phyloP scores from a whole-genome alignment of 2,888 invertebrate species.

The Troides helena region DNA sequence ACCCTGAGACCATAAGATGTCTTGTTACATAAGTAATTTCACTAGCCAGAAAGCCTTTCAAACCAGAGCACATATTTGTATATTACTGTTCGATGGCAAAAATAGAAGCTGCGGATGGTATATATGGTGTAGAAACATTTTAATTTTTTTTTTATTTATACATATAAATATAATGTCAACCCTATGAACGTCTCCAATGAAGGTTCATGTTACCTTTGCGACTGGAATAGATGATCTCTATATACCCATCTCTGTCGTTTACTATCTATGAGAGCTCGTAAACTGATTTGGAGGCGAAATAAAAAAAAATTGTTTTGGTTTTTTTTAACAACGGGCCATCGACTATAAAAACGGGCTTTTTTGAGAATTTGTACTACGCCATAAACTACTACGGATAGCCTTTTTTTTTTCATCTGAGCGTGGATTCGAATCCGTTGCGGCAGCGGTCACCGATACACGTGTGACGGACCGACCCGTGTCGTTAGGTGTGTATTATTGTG shows the following conservation, averaged over 20 bases:
- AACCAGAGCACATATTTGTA: too few relatives aligned
- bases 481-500: constrained; percentile 40
- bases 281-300: constrained; percentile 68
- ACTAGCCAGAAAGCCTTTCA: too few relatives aligned
- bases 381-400: constrained; percentile 62
- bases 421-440: constrained; percentile 62
- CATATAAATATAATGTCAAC: constrained; percentile 37
- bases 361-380: constrained; percentile 66
- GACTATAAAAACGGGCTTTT: constrained; percentile 60
- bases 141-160: not conserved
- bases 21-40: too few relatives aligned
- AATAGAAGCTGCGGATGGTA: too few relatives aligned
- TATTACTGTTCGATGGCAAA: too few relatives aligned
- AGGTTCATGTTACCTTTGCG: constrained; percentile 61
- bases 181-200: constrained; percentile 52
- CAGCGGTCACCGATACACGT: constrained; percentile 53
- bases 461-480: constrained; percentile 38
- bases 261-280: constrained; percentile 75
- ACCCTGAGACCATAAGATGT: too few relatives aligned
- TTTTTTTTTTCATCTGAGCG: constrained; percentile 48
- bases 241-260: constrained; percentile 55
- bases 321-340: constrained; percentile 57
- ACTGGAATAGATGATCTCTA: constrained; percentile 43
- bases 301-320: constrained; percentile 76
- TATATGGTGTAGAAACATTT: not conserved